Evolutionary conservation across 2,113 vertebrate species (phyloP).

Genomic region (Hyla sarda): DNA sequence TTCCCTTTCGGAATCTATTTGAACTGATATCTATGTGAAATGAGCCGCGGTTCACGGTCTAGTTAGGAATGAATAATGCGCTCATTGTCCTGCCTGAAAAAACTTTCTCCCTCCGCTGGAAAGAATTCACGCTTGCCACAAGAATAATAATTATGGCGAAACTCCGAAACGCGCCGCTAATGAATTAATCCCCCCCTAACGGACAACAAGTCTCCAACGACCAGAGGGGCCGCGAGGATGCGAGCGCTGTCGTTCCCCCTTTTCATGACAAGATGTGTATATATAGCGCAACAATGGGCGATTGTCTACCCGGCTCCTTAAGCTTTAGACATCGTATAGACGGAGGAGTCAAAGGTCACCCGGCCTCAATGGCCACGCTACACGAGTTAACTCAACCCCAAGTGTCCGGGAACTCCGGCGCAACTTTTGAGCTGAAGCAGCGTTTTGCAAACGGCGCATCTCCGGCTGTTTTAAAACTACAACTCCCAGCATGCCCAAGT

Average conservation of each 20-base stretch:
- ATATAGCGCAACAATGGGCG: conserved; percentile 84
- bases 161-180: conserved; percentile 78
- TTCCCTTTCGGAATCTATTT: conserved; percentile 78
- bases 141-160: conserved; percentile 83
- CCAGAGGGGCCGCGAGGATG: conserved; percentile 82
- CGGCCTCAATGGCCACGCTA: conserved; percentile 88
- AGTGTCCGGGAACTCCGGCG: conserved; percentile 69
- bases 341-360: conserved; percentile 92
- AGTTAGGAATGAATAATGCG: conserved; percentile 87
- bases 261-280: conserved; percentile 77
- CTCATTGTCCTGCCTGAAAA: conserved; percentile 87
- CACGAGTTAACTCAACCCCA: conserved; percentile 81
- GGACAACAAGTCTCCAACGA: conserved; percentile 78
- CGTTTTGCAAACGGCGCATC: too few species aligned
- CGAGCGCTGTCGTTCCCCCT: conserved; percentile 79
- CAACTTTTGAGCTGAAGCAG: too few species aligned
- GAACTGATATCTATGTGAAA: conserved; percentile 85
- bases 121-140: conserved; percentile 80
- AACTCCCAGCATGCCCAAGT: too few species aligned
- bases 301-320: conserved; percentile 81
- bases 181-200: conserved; percentile 85
- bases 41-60: conserved; percentile 84
- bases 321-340: conserved; percentile 73
- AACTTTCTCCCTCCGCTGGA: conserved; percentile 79
- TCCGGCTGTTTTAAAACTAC: too few species aligned